These are phyloP conservation scores for Bombylius major DNA, from an alignment of 2,888 invertebrate species.

Conservation along the genomic window DNA sequence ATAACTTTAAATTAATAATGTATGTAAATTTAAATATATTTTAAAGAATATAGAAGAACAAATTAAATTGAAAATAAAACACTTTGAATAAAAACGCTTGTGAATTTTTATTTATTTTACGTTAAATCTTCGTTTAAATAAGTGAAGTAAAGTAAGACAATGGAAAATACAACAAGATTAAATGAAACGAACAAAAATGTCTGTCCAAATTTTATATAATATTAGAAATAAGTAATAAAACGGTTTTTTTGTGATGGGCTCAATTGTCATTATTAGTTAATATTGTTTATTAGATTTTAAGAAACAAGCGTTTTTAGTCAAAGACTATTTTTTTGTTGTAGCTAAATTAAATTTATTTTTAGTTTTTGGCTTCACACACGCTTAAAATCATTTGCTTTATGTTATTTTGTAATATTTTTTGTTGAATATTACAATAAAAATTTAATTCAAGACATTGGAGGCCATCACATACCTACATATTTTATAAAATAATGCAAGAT, in stretches of 20 bases:
- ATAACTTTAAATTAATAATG: no score
- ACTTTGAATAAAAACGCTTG: constrained; percentile 40
- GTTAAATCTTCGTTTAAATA: background rate
- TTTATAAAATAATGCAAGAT: no score
- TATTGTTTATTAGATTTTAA: background rate
- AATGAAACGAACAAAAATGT: no score
- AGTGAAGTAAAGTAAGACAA: no score
- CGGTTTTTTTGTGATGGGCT: constrained; percentile 8
- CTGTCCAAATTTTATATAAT: no score
- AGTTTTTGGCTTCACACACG: background rate
- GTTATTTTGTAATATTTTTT: background rate
- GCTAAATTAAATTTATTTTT: background rate
- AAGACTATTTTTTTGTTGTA: constrained; percentile 18
- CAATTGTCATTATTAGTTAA: background rate
- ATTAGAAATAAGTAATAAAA: no score
- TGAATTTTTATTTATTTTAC: constrained; percentile 21
- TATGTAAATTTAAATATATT: no score
- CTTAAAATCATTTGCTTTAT: background rate
- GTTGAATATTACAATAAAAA: background rate
- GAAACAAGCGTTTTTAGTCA: constrained; percentile 37
- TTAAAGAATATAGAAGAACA: no score
- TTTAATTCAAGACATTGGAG: constrained; percentile 5
- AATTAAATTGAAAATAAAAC: constrained; percentile 21
- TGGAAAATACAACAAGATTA: no score
- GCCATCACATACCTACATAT: constrained; percentile 10